Evolutionary conservation across 2,113 vertebrate genomes (phyloP).

Genomic region (Sprattus sprattus): DNA sequence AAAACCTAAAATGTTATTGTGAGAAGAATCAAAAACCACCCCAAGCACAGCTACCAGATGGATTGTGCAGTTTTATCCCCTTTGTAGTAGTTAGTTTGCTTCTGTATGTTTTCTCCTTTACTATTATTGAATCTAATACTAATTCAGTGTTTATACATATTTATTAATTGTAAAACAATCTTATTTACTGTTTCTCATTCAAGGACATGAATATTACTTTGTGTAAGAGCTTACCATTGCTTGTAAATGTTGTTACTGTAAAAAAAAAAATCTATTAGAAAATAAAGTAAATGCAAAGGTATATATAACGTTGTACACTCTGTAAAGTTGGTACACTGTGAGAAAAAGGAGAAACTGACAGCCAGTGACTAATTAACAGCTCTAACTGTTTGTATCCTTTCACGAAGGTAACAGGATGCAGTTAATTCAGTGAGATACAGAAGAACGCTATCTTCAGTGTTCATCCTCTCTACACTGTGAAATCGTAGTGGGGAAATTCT

Average conservation of each 20-base stretch:
- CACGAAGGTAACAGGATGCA: not conserved
- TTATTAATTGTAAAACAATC: not conserved
- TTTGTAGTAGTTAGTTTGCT: not conserved
- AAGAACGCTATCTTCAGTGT: not conserved
- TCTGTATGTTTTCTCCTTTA: not conserved
- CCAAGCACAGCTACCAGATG: not conserved
- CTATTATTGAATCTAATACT: not conserved
- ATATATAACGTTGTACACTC: not conserved
- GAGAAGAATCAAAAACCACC: not conserved
- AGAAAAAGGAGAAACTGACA: not conserved
- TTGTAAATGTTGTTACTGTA: not conserved
- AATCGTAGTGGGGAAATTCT: not conserved
- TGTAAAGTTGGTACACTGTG: not conserved
- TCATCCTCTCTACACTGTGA: not conserved
- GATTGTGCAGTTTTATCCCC: not conserved
- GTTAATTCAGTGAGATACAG: not conserved
- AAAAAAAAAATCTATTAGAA: not conserved
- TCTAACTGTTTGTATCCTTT: not conserved
- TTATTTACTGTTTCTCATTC: not conserved
- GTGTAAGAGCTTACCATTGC: slow-evolving; percentile 2
- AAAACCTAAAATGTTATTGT: no score
- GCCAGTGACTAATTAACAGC: not conserved
- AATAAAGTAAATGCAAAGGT: not conserved
- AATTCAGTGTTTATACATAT: not conserved
- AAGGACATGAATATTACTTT: not conserved